Conservation (phyloP, 2,888 invertebrate species). For the Rhimphoctona megacephalus region DNA sequence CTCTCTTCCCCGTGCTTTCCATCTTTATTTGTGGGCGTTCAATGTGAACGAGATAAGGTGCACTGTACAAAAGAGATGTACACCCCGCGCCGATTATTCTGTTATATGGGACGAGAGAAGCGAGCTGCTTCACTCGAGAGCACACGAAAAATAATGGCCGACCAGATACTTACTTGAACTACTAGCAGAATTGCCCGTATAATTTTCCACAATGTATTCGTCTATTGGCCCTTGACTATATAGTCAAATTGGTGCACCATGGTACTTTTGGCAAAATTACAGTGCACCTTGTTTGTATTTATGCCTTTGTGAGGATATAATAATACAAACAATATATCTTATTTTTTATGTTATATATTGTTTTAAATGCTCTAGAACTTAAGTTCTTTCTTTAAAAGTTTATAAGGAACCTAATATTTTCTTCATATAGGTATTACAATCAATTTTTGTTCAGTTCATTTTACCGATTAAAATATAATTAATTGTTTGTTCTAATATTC, state of each 20-base stretch:
- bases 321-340: not conserved
- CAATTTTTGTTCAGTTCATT: not conserved
- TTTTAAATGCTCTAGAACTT: not conserved
- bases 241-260: conserved; percentile 42
- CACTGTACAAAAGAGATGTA: conserved; percentile 45
- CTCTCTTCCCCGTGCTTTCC: not conserved
- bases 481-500: not conserved
- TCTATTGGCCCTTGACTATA: conserved; percentile 47
- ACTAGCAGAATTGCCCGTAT: conserved; percentile 47
- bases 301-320: not conserved
- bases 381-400: not conserved
- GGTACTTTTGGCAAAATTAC: conserved; percentile 47
- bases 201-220: conserved; percentile 35
- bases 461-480: not conserved
- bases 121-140: conserved; percentile 15
- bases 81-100: conserved; percentile 61
- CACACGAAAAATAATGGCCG: conserved; percentile 38
- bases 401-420: not conserved
- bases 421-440: too few species aligned
- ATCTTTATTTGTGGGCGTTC: conserved; percentile 32
- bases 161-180: conserved; percentile 54
- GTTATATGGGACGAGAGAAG: conserved; percentile 45
- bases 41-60: conserved; percentile 35
- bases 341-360: not conserved
- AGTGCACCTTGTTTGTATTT: conserved; percentile 19